phyloP scores from a whole-genome alignment of 2,797 vertebrate species.

The Myripristis jacobus region DNA sequence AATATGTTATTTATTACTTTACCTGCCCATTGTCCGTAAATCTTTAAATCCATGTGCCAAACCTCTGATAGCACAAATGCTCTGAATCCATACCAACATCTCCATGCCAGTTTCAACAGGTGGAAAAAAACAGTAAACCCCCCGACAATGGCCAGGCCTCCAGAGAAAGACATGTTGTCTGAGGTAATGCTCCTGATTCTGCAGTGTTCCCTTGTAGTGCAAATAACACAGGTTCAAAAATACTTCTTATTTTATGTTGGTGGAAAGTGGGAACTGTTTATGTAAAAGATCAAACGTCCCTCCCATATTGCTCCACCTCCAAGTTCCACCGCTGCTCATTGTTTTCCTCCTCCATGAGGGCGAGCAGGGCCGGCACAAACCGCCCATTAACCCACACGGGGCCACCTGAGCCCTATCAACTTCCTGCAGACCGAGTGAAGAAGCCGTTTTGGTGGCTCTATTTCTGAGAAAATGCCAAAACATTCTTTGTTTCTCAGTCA shows the following conservation, averaged over 20 bases:
- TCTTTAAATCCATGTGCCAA: constrained; percentile 76
- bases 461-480: background rate
- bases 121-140: constrained; percentile 55
- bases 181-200: constrained; percentile 2
- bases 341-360: constrained; percentile 5
- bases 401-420: background rate
- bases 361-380: background rate
- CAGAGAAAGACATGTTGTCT: constrained; percentile 39
- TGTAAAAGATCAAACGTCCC: constrained; percentile 26
- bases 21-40: constrained; percentile 85
- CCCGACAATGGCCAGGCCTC: constrained; percentile 64
- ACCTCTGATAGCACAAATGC: constrained; percentile 74
- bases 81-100: constrained; percentile 76
- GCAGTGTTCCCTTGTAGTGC: constrained; percentile 1
- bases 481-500: no score
- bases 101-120: constrained; percentile 74
- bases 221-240: background rate
- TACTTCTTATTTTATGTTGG: constrained; percentile 14
- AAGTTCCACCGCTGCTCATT: constrained; percentile 8
- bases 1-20: constrained; percentile 27
- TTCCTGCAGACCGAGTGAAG: background rate
- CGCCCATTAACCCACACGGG: background rate
- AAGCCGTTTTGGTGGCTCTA: background rate
- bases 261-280: constrained; percentile 19
- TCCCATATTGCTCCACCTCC: constrained; percentile 62